Evolutionary conservation across 1,140 invertebrate species (phyloP), one percentile per base, ranked within the genome.

Genomic region (Condylostylus longicornis): DNA sequence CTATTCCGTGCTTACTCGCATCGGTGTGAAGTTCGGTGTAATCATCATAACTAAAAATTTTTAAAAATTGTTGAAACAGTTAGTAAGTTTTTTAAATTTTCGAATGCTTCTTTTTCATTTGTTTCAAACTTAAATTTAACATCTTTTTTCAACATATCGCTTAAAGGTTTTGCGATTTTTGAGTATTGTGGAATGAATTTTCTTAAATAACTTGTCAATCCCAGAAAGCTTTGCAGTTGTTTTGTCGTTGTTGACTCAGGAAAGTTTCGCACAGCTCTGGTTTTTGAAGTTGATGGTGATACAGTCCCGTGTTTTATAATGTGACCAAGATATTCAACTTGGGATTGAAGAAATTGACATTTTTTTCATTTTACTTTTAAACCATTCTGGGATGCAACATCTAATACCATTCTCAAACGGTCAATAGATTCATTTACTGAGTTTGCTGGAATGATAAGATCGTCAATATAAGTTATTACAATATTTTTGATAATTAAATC

Each of bases 361-460:
- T 65, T 65, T 36, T 58, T 51, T 51, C 46, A 53, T 20, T 57
- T 61, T 0, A 63, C 45, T 19, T 44, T 10, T 15, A 63, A 38
- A 2, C 54, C 58, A 49, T 54, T 53, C 1, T 60, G 39, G 6
- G 29, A 35, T 6, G 53, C 46, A 2, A 42, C 29, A 7, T 35
- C 13, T 13, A 62, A 31, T 0, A 58, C 47, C 29, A 29, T n/a
- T 32, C 47, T 35, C 10, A 57, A 37, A 12, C 15, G 33, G 4
- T 34, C 18, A 13, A 36, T 23, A 4, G 15, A 13, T n/a, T 37
- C 34, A 13, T 32, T 29, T 5, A 18, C 18, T 18, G 18, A 19
- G 18, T 37, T 30, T 5, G 28, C 15, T 9, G 19, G 15, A 17
- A 43, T 34, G 10, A 33, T 25, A 18, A 44, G 30, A 13, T 44